These are phyloP conservation scores for Sebastes minor DNA, from an alignment of 2,797 vertebrate genomes.

Conservation along the genomic window DNA sequence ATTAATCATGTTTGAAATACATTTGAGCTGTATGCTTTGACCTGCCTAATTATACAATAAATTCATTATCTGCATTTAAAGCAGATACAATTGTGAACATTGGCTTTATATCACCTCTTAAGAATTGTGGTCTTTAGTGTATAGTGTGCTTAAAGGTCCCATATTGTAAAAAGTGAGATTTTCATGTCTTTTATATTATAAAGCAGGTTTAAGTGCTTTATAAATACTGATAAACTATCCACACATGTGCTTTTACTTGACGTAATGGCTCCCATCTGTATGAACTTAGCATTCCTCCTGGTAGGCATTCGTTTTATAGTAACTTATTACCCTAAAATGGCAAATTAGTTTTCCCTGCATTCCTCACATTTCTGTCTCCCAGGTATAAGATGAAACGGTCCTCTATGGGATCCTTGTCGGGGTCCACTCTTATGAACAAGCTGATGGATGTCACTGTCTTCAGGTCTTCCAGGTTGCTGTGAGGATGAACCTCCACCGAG, in stretches of 20 bases:
- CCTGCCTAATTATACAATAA: too few species aligned
- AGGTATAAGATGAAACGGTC: slow-evolving; percentile 95
- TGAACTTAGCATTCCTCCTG: neutral
- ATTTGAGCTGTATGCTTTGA: too few species aligned
- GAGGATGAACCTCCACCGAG: slow-evolving; percentile 91
- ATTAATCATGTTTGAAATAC: too few species aligned
- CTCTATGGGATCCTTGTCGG: slow-evolving; percentile 82
- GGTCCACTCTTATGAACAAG: slow-evolving; percentile 89
- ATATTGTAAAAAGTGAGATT: too few species aligned
- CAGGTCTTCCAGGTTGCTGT: slow-evolving; percentile 88
- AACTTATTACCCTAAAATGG: neutral
- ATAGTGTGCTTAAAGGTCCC: too few species aligned
- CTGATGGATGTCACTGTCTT: slow-evolving; percentile 94
- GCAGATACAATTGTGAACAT: too few species aligned
- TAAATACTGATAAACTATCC: neutral
- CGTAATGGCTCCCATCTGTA: neutral
- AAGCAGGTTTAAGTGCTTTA: too few species aligned
- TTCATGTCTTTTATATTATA: too few species aligned
- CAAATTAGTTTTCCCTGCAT: neutral
- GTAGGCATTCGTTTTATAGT: neutral
- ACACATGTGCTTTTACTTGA: neutral
- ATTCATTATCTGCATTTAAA: too few species aligned
- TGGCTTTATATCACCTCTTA: too few species aligned
- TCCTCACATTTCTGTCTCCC: slow-evolving; percentile 91
- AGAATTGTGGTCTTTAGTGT: too few species aligned